These are phyloP conservation scores for Stictocephala bisonia DNA, from an alignment of 2,888 invertebrate genomes.

Conservation along the genomic window DNA sequence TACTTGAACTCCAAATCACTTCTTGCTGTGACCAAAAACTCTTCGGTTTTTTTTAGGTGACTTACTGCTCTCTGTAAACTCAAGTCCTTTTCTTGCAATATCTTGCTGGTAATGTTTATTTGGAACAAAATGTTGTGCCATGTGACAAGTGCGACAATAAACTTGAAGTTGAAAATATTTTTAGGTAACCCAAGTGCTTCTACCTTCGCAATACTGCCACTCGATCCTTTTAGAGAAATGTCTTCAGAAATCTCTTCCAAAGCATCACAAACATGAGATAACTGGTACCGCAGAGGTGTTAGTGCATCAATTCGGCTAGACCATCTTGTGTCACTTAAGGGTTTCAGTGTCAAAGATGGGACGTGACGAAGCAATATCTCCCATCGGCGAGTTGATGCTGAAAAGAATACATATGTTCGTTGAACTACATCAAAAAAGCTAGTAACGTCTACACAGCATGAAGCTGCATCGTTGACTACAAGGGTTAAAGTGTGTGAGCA, in stretches of 20 bases:
- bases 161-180: neutral
- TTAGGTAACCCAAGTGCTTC: no score
- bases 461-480: slow-evolving; percentile 8
- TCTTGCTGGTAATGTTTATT: neutral
- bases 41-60: no score
- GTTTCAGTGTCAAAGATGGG: slow-evolving; percentile 8
- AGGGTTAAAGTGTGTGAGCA: slow-evolving; percentile 7
- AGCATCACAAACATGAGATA: no score
- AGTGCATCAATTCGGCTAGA: slow-evolving; percentile 1
- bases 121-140: slow-evolving; percentile 4
- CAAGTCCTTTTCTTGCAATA: neutral
- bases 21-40: no score
- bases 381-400: slow-evolving; percentile 7
- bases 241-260: no score
- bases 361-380: neutral
- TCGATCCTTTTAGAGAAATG: neutral
- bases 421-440: slow-evolving; percentile 14
- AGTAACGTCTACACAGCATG: neutral
- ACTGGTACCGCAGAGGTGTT: neutral
- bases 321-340: slow-evolving; percentile 12
- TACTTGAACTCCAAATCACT: neutral
- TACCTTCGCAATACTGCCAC: neutral
- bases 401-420: slow-evolving; percentile 2
- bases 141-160: neutral
- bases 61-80: no score